A percentile compares a stretch with the other conserved stretches of the same genome.
phyloP scores from a whole-genome alignment of 37 sponge, comb jelly and placozoan species.

The Halichondria panicea region DNA sequence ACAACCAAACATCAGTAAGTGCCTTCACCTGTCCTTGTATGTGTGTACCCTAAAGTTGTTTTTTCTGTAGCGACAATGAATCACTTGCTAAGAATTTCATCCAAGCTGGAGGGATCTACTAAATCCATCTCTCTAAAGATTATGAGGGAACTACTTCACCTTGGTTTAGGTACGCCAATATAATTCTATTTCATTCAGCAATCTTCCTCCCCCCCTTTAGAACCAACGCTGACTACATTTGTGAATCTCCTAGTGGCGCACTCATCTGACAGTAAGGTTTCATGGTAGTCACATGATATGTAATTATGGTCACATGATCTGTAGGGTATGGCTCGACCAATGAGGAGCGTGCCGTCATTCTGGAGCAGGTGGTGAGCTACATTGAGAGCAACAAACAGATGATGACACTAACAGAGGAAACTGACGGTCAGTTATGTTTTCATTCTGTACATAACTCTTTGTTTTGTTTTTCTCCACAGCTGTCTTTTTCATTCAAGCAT shows the following conservation, averaged over 20 bases:
- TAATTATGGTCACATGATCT: neutral
- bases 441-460: neutral
- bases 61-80: conserved; percentile 35
- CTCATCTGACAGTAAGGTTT: neutral
- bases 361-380: conserved; percentile 46
- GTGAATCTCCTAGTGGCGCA: conserved; percentile 11
- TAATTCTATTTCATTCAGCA: neutral
- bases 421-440: conserved; percentile 44
- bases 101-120: neutral
- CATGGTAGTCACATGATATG: neutral
- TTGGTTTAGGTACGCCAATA: conserved; percentile 57
- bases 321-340: neutral
- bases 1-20: conserved; percentile 48
- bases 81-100: conserved; percentile 11
- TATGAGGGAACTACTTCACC: conserved; percentile 49
- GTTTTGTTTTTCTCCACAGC: conserved; percentile 8
- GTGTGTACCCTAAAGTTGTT: neutral
- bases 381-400: conserved; percentile 45
- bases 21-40: neutral
- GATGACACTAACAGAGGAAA: conserved; percentile 14
- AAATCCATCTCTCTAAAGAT: neutral
- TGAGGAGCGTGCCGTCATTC: conserved; percentile 8
- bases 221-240: conserved; percentile 52
- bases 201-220: conserved; percentile 7
- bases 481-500: conserved; percentile 27